Evolutionary conservation across 1,140 invertebrate species (phyloP).

Genomic region (Habropoda laboriosa): DNA sequence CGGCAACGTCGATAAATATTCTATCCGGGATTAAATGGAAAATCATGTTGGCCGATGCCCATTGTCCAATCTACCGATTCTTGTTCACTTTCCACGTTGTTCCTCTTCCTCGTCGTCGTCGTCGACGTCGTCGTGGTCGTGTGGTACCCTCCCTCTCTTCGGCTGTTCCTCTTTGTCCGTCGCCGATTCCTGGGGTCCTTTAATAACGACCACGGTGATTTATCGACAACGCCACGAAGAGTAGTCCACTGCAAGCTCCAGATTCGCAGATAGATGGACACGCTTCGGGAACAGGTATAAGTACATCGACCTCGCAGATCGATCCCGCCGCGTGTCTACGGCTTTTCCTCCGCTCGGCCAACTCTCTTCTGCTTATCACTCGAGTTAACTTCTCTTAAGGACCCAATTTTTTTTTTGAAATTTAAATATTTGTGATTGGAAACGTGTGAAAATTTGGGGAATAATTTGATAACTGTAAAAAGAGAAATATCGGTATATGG

Average conservation of each 20-base stretch:
- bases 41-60: constrained; percentile 29
- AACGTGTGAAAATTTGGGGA: too few species aligned
- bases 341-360: neutral
- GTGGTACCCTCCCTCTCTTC: neutral
- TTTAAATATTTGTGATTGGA: too few species aligned
- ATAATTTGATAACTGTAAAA: too few species aligned
- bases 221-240: constrained; percentile 63
- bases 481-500: too few species aligned
- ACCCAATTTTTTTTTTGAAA: too few species aligned
- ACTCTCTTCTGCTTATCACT: neutral
- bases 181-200: constrained; percentile 60
- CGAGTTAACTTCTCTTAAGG: too few species aligned
- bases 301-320: constrained; percentile 59
- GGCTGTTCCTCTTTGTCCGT: constrained; percentile 46
- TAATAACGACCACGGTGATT: constrained; percentile 67
- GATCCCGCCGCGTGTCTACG: constrained; percentile 43
- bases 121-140: neutral
- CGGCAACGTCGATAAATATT: constrained; percentile 34
- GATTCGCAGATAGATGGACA: constrained; percentile 57
- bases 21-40: constrained; percentile 22
- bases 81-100: constrained; percentile 21
- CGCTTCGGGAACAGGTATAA: constrained; percentile 50
- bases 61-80: constrained; percentile 43
- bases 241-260: constrained; percentile 54
- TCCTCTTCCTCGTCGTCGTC: constrained; percentile 2